Percentiles rank a stretch among this genome's conserved stretches.
Conservation (phyloP, 2,888 invertebrate genomes). For the Ephialtes manifestator region DNA sequence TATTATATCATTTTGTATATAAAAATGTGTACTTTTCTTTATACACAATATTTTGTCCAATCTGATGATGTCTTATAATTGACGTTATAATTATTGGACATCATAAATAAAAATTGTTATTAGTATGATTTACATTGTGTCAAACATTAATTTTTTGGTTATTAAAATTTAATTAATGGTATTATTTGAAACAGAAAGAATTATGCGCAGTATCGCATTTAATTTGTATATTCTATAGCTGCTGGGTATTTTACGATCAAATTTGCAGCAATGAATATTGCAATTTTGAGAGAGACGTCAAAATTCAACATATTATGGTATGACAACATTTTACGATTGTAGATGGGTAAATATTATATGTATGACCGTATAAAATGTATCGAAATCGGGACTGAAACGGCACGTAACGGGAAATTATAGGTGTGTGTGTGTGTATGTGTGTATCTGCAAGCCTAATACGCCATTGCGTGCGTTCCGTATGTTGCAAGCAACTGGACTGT, state of each 20-base stretch:
- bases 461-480: slow-evolving; percentile 60
- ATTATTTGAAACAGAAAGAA: too few relatives aligned
- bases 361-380: background rate
- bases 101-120: too few relatives aligned
- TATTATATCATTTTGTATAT: too few relatives aligned
- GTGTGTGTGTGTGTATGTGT: slow-evolving; percentile 14
- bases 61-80: too few relatives aligned
- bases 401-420: slow-evolving; percentile 55
- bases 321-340: background rate
- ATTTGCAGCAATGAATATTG: background rate
- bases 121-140: too few relatives aligned
- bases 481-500: slow-evolving; percentile 72
- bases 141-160: too few relatives aligned
- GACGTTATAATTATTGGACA: too few relatives aligned
- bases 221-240: background rate
- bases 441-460: slow-evolving; percentile 51
- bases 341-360: background rate
- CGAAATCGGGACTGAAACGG: slow-evolving; percentile 39
- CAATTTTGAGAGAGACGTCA: background rate
- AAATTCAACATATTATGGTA: background rate
- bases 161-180: too few relatives aligned
- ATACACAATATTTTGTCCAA: too few relatives aligned
- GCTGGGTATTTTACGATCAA: background rate
- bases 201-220: too few relatives aligned
- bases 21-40: too few relatives aligned